Evolutionary conservation across 1,140 invertebrate species (phyloP).

Genomic region (Drosophila cardini): DNA sequence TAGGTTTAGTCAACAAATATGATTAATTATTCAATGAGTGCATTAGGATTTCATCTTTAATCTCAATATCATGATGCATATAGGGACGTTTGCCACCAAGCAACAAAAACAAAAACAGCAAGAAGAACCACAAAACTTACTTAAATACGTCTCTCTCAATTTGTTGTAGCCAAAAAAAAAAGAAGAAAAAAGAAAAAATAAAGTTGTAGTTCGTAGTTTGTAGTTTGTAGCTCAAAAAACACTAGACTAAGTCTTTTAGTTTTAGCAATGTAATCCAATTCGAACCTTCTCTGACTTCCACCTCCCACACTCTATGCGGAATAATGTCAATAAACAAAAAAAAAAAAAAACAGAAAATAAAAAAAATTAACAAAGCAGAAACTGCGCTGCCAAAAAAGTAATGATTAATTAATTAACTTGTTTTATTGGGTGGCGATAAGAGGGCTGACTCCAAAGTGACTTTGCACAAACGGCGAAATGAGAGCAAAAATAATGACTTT

Average conservation of each 20-base stretch:
- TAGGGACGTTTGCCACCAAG: slow-evolving; percentile 36
- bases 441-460: slow-evolving; percentile 5
- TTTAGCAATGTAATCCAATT: slow-evolving; percentile 73
- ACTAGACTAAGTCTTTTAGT: slow-evolving; percentile 65
- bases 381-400: slow-evolving; percentile 67
- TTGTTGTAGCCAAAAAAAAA: slow-evolving; percentile 37
- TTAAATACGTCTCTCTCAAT: slow-evolving; percentile 17
- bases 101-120: slow-evolving; percentile 12
- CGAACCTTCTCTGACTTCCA: slow-evolving; percentile 22
- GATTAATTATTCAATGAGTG: slow-evolving; percentile 66
- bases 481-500: slow-evolving; percentile 46
- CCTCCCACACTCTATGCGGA: slow-evolving; percentile 17
- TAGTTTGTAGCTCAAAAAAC: slow-evolving; percentile 42
- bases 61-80: slow-evolving; percentile 34
- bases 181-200: too few species aligned
- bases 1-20: slow-evolving; percentile 55
- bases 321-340: slow-evolving; percentile 70
- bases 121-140: not conserved
- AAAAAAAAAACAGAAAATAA: slow-evolving; percentile 7
- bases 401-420: slow-evolving; percentile 82
- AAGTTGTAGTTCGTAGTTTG: slow-evolving; percentile 35
- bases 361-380: slow-evolving; percentile 33
- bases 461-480: slow-evolving; percentile 7
- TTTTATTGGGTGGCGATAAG: slow-evolving; percentile 67
- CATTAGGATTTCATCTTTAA: slow-evolving; percentile 18